Base-by-base conservation (phyloP, 2,888 invertebrate species). In the Pilophorus perplexus region DNA sequence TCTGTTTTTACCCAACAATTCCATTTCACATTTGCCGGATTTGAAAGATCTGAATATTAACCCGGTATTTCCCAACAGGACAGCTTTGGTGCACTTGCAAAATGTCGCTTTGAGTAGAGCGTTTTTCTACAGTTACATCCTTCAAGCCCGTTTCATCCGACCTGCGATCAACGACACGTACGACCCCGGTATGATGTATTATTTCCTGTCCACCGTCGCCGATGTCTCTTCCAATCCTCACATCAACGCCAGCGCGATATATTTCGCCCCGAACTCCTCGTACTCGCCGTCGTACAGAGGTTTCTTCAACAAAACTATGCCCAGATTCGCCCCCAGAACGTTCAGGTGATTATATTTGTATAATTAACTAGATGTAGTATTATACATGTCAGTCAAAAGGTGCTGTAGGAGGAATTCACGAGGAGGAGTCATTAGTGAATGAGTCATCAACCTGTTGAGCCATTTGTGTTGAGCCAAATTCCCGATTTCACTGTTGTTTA, bases 111-210 rank as follows among this genome's bases (percentile, higher is more conserved):
- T 96, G 76, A 94, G 89, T 76, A 81, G 97, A 72, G 93, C 95
- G 0, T 97, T 95, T 78, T 97, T 92, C 78, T 96, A 92, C 89
- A 93, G 93, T 77, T 95, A 93, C 73, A 91, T 94, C 67, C 82
- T 94, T 0, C 94, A 94, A 76, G 90, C 92, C 23, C 82, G 94
- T 70, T 92, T 93, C 73, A 93, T 93, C 72, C 81, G 93, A 25
- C 93, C 93, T 0, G 91, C 90, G 0, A 91, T 90, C 20, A 93
- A 92, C 75, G 92, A 93, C 74, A 91, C 93, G 0, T 92, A 93
- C 73, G 96, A 97, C 79, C 97, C 97, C 0, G 97, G 97, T 62
- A 92, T 98, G 88, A 93, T 96, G 93, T 97, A 97, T 75, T 94
- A 94, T 75, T 94, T 95, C 76, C 79, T 97, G 44, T 95, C 96